phyloP scores from a whole-genome alignment of 2,888 invertebrate genomes.

The Orthosia gracilis region DNA sequence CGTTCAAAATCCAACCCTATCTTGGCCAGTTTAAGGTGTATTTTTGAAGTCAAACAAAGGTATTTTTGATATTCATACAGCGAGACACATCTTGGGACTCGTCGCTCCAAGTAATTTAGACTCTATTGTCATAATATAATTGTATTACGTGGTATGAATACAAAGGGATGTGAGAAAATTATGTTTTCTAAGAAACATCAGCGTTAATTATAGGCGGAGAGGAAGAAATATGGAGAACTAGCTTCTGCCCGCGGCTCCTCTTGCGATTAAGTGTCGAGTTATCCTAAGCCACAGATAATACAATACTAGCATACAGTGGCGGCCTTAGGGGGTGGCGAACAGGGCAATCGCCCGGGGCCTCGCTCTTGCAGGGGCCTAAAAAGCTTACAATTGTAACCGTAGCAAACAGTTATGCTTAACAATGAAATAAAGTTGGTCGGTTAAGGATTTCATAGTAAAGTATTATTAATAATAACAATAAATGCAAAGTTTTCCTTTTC shows the following conservation, averaged over 20 bases:
- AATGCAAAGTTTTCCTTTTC: too few species aligned
- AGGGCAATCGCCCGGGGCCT: too few species aligned
- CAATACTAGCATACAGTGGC: too few species aligned
- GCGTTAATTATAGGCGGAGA: constrained; percentile 61
- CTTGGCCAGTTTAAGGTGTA: background rate
- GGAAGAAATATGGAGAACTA: constrained; percentile 34
- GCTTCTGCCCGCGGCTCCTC: background rate
- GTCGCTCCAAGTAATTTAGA: constrained; percentile 76
- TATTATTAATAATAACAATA: too few species aligned
- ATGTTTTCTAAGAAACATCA: constrained; percentile 80
- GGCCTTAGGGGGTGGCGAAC: too few species aligned
- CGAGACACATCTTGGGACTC: constrained; percentile 77
- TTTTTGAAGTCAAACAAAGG: background rate
- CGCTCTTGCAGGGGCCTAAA: too few species aligned
- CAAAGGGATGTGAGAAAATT: constrained; percentile 70
- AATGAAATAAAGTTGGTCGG: too few species aligned
- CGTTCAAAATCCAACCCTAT: constrained; percentile 32
- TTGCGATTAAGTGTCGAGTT: background rate
- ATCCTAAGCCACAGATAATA: background rate
- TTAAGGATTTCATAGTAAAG: too few species aligned
- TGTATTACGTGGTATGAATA: constrained; percentile 80
- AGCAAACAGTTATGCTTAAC: too few species aligned
- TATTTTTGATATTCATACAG: constrained; percentile 80
- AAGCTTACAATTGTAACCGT: too few species aligned
- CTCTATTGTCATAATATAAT: constrained; percentile 82